Evolutionary conservation across 2,797 vertebrate species (phyloP).

Genomic region (Gymnothorax reevesii): DNA sequence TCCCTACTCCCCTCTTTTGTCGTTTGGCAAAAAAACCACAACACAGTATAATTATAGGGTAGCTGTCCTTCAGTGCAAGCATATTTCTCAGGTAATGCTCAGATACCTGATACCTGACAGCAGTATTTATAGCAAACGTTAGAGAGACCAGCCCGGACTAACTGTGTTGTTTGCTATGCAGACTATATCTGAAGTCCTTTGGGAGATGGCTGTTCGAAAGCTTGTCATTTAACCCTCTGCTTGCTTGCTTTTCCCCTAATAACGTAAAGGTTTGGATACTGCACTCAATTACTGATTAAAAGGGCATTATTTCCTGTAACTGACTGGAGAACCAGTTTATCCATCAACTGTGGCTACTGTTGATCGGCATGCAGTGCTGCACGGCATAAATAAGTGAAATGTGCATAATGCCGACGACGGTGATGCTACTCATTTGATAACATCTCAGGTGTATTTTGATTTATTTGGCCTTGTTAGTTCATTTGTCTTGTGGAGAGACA

Average conservation of each 20-base stretch:
- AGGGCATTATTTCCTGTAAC: not conserved
- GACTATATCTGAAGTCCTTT: slow-evolving; percentile 12
- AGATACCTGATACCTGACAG: slow-evolving; percentile 26
- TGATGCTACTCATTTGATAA: slow-evolving; percentile 18
- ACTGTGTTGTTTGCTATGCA: slow-evolving; percentile 26
- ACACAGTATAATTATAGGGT: slow-evolving; percentile 30
- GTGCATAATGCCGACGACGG: not conserved
- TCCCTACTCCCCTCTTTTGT: not conserved
- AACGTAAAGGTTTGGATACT: not conserved
- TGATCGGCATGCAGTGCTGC: not conserved
- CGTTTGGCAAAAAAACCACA: slow-evolving; percentile 23
- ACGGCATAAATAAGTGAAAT: slow-evolving; percentile 17
- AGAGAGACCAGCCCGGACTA: not conserved
- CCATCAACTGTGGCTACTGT: not conserved
- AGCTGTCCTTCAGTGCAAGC: slow-evolving; percentile 19
- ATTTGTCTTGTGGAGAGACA: not conserved
- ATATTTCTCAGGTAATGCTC: slow-evolving; percentile 27
- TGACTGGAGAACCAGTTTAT: not conserved
- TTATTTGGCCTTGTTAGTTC: slow-evolving; percentile 27
- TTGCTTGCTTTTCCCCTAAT: not conserved
- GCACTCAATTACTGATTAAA: not conserved
- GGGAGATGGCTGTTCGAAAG: not conserved
- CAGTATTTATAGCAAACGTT: slow-evolving; percentile 33
- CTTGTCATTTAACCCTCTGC: slow-evolving; percentile 9
- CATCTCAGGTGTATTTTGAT: slow-evolving; percentile 30